Base-by-base conservation (phyloP, 2,888 invertebrate genomes). In the Hoplodrina blanda region DNA sequence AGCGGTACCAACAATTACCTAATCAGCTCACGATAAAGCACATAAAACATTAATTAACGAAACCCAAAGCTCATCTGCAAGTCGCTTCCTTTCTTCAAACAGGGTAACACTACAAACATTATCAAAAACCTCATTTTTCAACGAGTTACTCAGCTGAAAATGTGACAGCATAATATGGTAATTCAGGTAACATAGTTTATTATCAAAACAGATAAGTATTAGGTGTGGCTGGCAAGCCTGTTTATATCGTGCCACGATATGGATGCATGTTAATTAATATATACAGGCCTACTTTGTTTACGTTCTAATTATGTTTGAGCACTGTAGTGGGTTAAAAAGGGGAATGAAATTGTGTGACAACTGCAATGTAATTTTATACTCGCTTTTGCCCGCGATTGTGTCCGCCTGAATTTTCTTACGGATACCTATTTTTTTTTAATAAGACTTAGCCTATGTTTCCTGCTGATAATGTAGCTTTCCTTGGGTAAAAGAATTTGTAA, bases 181-280 rank as follows among this genome's bases (percentile, higher is more conserved):
- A 88, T 88, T 80, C 79, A 69, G 83, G 79, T 77, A 79, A 67
- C 78, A 81, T 76, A 78, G 77, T 83, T 85, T 82, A 87, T 85
- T 86, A 87, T 78, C 65, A 73, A 61, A 73, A 71, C 69, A 83
- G 82, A 86, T 79, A 69, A 88, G 85, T 85, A 87, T 81, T 78
- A 79, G 89, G 84, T 59, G 88, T 84, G 86, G 73, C 88, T 69
- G 85, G 82, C 89, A 72, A 87, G 83, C 90, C 90, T 78, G 84
- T 60, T 82, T 81, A 74, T 89, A 82, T 67, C 90, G 88, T 89
- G 90, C 59, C 41, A 25, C 71, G 76, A 77, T 83, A 85, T 84
- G 84, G 75, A 64, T 76, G 84, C 78, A 78, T 37, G 69, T 73
- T 81, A 82, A 81, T 81, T 85, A 83, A 81, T 78, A 70, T 56